phyloP scores from a whole-genome alignment of 2,888 invertebrate species.

The Trileptium ribeirensis region DNA sequence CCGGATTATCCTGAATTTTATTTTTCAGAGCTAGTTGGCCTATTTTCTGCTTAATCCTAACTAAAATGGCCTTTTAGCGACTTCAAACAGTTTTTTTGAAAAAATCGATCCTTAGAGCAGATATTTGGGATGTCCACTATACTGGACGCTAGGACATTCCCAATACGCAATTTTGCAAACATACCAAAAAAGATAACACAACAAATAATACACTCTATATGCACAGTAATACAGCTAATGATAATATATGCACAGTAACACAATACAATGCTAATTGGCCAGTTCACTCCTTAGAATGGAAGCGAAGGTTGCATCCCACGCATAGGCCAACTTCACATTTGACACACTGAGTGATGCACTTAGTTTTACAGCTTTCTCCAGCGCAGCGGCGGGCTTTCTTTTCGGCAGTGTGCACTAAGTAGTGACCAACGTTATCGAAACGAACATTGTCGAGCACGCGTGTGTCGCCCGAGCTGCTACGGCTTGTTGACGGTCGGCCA shows the following conservation, averaged over 20 bases:
- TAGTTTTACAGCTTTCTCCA: neutral
- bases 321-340: neutral
- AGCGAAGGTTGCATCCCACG: neutral
- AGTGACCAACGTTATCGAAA: neutral
- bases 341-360: neutral
- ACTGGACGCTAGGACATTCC: neutral
- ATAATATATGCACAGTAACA: too few relatives aligned
- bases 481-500: neutral
- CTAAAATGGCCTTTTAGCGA: too few relatives aligned
- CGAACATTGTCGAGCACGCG: neutral
- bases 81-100: neutral
- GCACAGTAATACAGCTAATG: too few relatives aligned
- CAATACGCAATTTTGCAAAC: neutral
- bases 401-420: neutral
- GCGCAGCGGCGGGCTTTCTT: neutral
- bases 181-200: too few relatives aligned
- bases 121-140: neutral
- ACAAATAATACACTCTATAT: too few relatives aligned
- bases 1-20: neutral
- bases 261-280: neutral
- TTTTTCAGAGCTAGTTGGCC: neutral
- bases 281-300: neutral
- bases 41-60: neutral
- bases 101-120: neutral
- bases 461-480: neutral